Evolutionary conservation across 2,113 vertebrate species (phyloP).

Genomic region (Hyaena hyaena): DNA sequence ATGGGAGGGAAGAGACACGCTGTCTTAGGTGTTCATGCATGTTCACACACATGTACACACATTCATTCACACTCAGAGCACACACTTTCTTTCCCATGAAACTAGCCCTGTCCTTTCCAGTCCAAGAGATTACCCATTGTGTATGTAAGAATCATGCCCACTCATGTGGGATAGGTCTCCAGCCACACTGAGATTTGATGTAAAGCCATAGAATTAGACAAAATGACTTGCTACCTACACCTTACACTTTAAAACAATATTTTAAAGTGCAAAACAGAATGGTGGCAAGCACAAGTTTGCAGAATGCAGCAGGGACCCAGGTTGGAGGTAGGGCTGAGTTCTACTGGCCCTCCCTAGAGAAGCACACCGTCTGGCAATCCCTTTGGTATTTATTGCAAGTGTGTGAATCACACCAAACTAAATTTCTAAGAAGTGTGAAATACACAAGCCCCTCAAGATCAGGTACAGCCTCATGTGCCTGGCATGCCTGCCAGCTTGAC

Average conservation of each 20-base stretch:
- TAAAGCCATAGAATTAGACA: slow-evolving; percentile 15
- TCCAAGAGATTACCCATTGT: not conserved
- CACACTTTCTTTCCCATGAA: slow-evolving; percentile 45
- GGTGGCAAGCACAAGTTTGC: not conserved
- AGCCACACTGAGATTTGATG: slow-evolving; percentile 41
- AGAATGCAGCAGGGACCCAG: not conserved
- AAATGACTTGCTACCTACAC: not conserved
- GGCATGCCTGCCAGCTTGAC: not conserved
- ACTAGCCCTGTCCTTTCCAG: slow-evolving; percentile 71
- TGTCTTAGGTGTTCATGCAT: slow-evolving; percentile 28
- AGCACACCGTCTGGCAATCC: not conserved
- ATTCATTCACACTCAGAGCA: not conserved
- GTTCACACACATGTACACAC: slow-evolving; percentile 3
- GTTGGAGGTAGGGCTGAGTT: not conserved
- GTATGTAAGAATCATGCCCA: slow-evolving; percentile 33
- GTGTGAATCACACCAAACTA: not conserved
- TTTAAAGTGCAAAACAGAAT: not conserved
- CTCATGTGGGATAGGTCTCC: slow-evolving; percentile 41
- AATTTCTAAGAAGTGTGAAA: not conserved
- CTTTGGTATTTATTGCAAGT: not conserved
- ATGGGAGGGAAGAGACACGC: slow-evolving; percentile 60
- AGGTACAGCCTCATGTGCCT: not conserved
- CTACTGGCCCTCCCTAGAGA: not conserved
- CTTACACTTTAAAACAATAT: not conserved
- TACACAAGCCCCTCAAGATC: not conserved